A percentile compares a stretch with the other conserved stretches of the same genome.
These are phyloP conservation scores for Hylomyscus alleni DNA, from an alignment of 2,797 vertebrate genomes.

Conservation along the genomic window DNA sequence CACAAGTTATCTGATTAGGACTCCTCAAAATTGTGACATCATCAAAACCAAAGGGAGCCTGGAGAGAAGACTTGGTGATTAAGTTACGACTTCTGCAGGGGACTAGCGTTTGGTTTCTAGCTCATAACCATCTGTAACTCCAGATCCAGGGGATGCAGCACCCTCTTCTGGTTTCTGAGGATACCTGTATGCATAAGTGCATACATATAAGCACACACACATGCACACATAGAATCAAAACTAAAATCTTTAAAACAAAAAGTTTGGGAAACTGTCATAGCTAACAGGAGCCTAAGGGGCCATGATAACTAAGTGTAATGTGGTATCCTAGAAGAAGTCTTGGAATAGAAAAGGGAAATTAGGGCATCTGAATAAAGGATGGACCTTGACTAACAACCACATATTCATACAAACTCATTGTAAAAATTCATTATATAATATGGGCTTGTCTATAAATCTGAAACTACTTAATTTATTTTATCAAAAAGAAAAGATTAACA, in stretches of 20 bases:
- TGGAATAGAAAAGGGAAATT: background rate
- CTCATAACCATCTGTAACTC: background rate
- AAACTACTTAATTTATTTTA: constrained; percentile 44
- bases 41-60: background rate
- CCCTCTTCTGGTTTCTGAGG: background rate
- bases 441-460: constrained; percentile 18
- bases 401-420: background rate
- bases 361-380: constrained; percentile 4
- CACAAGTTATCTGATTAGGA: background rate
- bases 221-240: background rate
- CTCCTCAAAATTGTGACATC: background rate
- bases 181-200: background rate
- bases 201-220: background rate
- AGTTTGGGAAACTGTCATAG: background rate
- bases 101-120: background rate
- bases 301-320: background rate
- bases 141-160: background rate
- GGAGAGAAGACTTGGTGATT: background rate
- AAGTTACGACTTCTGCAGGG: background rate
- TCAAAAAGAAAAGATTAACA: background rate
- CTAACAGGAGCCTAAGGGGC: background rate
- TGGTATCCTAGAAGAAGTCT: background rate
- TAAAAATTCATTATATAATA: background rate
- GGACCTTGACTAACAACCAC: constrained; percentile 5
- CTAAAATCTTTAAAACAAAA: background rate